These are phyloP conservation scores for Cyclophora albipunctata DNA, from an alignment of 2,888 invertebrate species.

Conservation along the genomic window DNA sequence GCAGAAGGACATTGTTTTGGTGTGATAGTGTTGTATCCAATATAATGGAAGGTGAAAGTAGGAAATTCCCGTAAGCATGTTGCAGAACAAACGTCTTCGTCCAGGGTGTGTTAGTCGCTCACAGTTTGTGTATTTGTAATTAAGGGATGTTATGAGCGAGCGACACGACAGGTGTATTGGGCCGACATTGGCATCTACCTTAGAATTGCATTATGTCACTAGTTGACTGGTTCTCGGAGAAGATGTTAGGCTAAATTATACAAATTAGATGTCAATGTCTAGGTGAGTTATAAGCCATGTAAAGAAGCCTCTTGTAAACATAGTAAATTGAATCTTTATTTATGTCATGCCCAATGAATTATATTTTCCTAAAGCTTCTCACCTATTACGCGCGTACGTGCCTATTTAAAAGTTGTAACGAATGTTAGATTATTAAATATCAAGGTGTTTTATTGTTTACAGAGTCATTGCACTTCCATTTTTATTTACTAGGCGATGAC, in stretches of 20 bases:
- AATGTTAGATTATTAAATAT: slow-evolving; percentile 42
- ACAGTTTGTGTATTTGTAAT: slow-evolving; percentile 49
- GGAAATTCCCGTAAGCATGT: slow-evolving; percentile 60
- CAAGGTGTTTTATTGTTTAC: slow-evolving; percentile 43
- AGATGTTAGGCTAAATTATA: slow-evolving; percentile 50
- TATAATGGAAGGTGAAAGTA: slow-evolving; percentile 63
- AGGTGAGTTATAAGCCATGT: slow-evolving; percentile 29
- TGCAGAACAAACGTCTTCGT: slow-evolving; percentile 42
- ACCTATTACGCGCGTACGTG: slow-evolving; percentile 54
- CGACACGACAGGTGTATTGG: slow-evolving; percentile 24
- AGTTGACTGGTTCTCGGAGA: slow-evolving; percentile 33
- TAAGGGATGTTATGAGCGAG: slow-evolving; percentile 47
- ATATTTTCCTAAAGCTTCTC: slow-evolving; percentile 64
- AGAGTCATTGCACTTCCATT: slow-evolving; percentile 53
- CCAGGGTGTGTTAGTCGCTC: slow-evolving; percentile 35
- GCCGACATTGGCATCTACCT: slow-evolving; percentile 41
- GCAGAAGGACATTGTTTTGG: slow-evolving; percentile 67
- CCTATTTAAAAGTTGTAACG: slow-evolving; percentile 54
- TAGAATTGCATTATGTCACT: slow-evolving; percentile 45
- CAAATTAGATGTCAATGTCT: slow-evolving; percentile 40
- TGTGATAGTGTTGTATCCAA: slow-evolving; percentile 74
- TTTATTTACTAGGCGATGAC: slow-evolving; percentile 45
- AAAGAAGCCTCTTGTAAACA: slow-evolving; percentile 46
- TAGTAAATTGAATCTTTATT: slow-evolving; percentile 55
- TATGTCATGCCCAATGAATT: slow-evolving; percentile 50